phyloP scores from a whole-genome alignment of 2,797 vertebrate species.

The Alca torda region DNA sequence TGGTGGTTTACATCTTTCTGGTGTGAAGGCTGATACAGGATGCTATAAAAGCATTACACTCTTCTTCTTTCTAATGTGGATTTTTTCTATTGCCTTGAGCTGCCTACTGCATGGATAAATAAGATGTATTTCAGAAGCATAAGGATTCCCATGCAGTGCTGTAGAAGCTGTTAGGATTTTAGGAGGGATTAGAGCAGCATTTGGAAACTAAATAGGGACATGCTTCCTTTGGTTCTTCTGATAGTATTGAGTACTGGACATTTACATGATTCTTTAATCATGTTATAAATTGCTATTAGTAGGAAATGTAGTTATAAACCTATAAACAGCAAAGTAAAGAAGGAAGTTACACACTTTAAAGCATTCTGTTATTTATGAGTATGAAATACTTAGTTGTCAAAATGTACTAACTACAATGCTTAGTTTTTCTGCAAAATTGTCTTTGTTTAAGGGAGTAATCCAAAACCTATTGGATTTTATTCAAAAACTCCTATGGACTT shows the following conservation, averaged over 20 bases:
- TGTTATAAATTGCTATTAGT: neutral
- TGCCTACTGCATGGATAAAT: slow-evolving; percentile 28
- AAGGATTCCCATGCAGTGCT: neutral
- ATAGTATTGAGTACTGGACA: neutral
- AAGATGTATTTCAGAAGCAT: slow-evolving; percentile 37
- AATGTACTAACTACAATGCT: neutral
- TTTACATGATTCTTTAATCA: neutral
- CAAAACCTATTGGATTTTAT: neutral
- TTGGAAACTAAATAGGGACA: neutral
- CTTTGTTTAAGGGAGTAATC: neutral
- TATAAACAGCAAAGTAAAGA: neutral
- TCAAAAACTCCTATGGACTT: neutral
- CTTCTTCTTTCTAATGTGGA: neutral
- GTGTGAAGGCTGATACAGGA: slow-evolving; percentile 51
- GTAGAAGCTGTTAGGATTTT: slow-evolving; percentile 13
- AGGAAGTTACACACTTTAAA: neutral
- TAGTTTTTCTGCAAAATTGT: neutral
- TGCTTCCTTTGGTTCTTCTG: neutral
- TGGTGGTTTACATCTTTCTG: slow-evolving; percentile 61
- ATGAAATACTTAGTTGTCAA: neutral
- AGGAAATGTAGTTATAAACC: neutral
- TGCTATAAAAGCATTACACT: slow-evolving; percentile 44
- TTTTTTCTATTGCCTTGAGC: slow-evolving; percentile 48
- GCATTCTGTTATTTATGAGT: neutral
- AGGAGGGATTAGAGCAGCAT: slow-evolving; percentile 9